These are phyloP conservation scores for Stenotaenia linearis DNA, from an alignment of 2,888 invertebrate species.

Conservation along the genomic window DNA sequence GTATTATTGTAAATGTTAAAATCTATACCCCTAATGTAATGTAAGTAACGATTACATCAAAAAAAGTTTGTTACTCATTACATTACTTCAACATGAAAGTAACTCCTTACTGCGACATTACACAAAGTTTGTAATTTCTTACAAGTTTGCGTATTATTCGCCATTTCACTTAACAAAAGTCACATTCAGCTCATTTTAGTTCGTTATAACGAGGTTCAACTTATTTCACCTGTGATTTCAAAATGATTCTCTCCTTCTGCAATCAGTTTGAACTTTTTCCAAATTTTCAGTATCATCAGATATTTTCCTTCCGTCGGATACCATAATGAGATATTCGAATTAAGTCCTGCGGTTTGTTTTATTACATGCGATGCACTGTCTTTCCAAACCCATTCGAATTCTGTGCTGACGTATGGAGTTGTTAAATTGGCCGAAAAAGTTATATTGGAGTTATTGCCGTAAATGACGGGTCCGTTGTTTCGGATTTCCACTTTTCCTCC, in stretches of 20 bases:
- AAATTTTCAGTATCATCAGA: not conserved
- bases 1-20: too few relatives aligned
- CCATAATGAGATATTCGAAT: not conserved
- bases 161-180: too few relatives aligned
- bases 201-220: too few relatives aligned
- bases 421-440: not conserved
- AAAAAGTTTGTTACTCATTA: too few relatives aligned
- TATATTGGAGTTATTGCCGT: not conserved
- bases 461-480: slow-evolving; percentile 17
- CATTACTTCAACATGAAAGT: too few relatives aligned
- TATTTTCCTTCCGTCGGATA: not conserved
- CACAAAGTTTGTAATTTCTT: too few relatives aligned
- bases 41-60: too few relatives aligned
- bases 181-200: too few relatives aligned
- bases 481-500: not conserved
- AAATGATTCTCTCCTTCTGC: not conserved
- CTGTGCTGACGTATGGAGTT: not conserved
- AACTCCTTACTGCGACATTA: too few relatives aligned
- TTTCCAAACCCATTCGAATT: not conserved
- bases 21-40: too few relatives aligned
- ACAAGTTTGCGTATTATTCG: too few relatives aligned
- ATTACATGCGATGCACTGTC: not conserved
- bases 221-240: not conserved
- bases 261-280: not conserved
- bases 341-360: not conserved